Evolutionary conservation across 30 jellyfish, hydroid and myxozoan genomes (phyloP).

Genomic region (Hydractinia symbiolongicarpus): DNA sequence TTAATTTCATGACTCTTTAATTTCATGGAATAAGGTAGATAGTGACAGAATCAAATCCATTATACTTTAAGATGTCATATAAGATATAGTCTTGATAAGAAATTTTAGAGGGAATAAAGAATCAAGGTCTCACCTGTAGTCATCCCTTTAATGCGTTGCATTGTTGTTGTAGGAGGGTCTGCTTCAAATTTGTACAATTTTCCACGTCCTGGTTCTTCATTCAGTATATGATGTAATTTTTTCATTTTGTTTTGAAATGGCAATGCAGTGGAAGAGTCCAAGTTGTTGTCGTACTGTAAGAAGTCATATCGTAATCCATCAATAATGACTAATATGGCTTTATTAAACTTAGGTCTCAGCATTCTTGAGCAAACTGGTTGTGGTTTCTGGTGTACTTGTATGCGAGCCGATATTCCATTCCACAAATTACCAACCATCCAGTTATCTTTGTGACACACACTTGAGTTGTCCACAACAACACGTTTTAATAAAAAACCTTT

Average conservation of each 20-base stretch:
- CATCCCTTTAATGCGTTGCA: conserved; percentile 86
- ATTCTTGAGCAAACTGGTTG: not conserved
- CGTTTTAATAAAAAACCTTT: conserved; percentile 77
- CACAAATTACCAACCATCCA: conserved; percentile 25
- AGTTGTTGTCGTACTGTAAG: conserved; percentile 21
- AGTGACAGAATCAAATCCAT: too few relatives aligned
- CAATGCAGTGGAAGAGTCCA: not conserved
- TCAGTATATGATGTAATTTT: conserved; percentile 23
- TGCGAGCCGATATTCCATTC: not conserved
- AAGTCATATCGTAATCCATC: conserved; percentile 85
- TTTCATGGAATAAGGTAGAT: too few relatives aligned
- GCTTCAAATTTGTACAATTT: conserved; percentile 64
- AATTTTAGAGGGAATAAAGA: too few relatives aligned
- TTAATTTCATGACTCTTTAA: too few relatives aligned
- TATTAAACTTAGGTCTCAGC: conserved; percentile 24
- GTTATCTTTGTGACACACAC: conserved; percentile 14
- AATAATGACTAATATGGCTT: conserved; percentile 47
- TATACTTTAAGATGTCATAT: too few relatives aligned
- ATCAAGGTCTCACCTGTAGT: conserved; percentile 64
- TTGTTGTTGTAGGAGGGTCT: conserved; percentile 96
- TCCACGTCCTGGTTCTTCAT: conserved; percentile 28
- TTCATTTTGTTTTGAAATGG: conserved; percentile 61
- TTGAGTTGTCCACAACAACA: conserved; percentile 44
- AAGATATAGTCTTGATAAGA: too few relatives aligned
- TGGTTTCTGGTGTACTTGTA: not conserved